Evolutionary conservation across 2,888 invertebrate species (phyloP).

Genomic region (Drosophila monieri): DNA sequence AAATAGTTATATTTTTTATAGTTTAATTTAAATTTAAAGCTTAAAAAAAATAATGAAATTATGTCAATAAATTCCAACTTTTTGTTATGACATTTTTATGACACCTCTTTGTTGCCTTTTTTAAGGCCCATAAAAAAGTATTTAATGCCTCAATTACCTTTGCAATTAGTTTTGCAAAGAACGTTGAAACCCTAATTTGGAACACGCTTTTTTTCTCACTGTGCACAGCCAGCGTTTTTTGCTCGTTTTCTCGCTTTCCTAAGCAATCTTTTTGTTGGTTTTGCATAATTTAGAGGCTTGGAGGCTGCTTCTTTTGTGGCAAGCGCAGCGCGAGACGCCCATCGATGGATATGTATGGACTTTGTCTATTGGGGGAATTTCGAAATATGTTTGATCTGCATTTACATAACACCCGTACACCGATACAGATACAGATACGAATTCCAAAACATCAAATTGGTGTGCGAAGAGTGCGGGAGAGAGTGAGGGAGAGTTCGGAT

Average conservation of each 20-base stretch:
- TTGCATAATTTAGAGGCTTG: constrained; percentile 67
- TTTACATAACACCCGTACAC: constrained; percentile 33
- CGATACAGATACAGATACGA: constrained; percentile 4
- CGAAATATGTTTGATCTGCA: constrained; percentile 49
- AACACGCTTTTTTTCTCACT: constrained; percentile 16
- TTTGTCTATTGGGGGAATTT: constrained; percentile 35
- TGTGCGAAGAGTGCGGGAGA: constrained; percentile 11
- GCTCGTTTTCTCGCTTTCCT: constrained; percentile 66
- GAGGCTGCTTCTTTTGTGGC: constrained; percentile 63
- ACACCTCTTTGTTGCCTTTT: background rate
- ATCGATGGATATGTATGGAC: constrained; percentile 25
- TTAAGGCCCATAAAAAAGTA: background rate
- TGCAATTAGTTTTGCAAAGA: background rate
- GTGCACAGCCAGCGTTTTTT: constrained; percentile 65
- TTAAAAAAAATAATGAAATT: background rate
- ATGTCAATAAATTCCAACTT: no score
- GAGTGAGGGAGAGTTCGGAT: constrained; percentile 1
- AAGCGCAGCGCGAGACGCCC: constrained; percentile 41
- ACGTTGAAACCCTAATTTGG: background rate
- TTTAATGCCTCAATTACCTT: background rate
- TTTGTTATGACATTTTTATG: background rate
- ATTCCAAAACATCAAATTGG: constrained; percentile 16
- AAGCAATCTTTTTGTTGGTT: constrained; percentile 56
- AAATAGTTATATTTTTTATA: background rate
- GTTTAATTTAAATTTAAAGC: background rate